phyloP scores from a whole-genome alignment of 1,140 invertebrate genomes.

The Lucilia sericata region DNA sequence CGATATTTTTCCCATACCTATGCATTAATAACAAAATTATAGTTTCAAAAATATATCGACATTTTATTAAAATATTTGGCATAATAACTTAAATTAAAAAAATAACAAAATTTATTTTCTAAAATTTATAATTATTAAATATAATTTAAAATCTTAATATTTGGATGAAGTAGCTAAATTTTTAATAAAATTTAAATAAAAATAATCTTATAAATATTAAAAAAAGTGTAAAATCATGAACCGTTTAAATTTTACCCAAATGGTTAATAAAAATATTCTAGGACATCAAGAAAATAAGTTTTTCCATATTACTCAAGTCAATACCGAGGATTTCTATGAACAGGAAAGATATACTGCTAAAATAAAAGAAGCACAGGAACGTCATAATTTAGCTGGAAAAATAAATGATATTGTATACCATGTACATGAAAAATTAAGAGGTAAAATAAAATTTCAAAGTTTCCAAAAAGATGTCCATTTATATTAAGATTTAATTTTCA shows the following conservation, averaged over 20 bases:
- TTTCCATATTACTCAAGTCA: neutral
- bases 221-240: neutral
- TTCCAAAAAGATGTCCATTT: no score
- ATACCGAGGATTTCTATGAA: neutral
- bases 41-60: no score
- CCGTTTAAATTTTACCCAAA: neutral
- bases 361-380: neutral
- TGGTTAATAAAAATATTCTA: neutral
- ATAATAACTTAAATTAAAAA: no score
- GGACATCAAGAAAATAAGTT: neutral
- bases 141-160: neutral
- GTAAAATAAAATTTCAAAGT: neutral
- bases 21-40: no score
- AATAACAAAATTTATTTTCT: no score
- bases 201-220: no score
- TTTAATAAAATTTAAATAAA: neutral
- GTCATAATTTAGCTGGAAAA: neutral
- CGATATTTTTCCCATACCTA: no score
- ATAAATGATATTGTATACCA: neutral
- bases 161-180: neutral
- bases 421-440: neutral
- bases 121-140: no score
- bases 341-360: neutral
- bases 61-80: no score
- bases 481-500: neutral